Conservation (phyloP, 2,888 invertebrate genomes). For the Isotomurus palustris region DNA sequence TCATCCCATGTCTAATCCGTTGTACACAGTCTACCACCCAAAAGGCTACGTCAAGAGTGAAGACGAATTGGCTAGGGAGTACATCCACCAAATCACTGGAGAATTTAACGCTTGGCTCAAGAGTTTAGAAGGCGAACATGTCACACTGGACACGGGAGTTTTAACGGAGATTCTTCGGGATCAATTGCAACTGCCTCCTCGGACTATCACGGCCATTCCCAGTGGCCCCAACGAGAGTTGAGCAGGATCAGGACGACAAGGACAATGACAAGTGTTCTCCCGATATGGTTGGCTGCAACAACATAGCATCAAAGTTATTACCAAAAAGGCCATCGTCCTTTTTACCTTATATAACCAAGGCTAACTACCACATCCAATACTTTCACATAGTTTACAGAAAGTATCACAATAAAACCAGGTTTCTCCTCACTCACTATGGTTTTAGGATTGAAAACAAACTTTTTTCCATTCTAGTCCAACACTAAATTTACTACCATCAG, state of each 20-base stretch:
- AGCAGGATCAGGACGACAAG: too few species aligned
- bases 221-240: too few species aligned
- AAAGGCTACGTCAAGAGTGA: conserved; percentile 33
- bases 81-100: conserved; percentile 22
- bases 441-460: conserved; percentile 9
- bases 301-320: too few species aligned
- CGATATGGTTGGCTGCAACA: too few species aligned
- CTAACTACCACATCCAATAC: too few species aligned
- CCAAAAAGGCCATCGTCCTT: too few species aligned
- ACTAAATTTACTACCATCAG: conserved; percentile 10
- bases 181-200: conserved; percentile 4
- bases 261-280: too few species aligned
- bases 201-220: too few species aligned
- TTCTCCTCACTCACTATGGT: not conserved
- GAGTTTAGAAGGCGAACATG: conserved; percentile 2
- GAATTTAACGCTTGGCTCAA: conserved; percentile 35
- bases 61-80: conserved; percentile 31
- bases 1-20: conserved; percentile 30
- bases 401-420: conserved; percentile 4
- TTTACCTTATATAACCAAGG: too few species aligned
- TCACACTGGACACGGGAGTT: conserved; percentile 1
- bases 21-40: conserved; percentile 36
- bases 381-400: too few species aligned
- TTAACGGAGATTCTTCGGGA: conserved; percentile 8
- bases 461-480: not conserved